These are phyloP conservation scores for Varanus komodoensis DNA, from an alignment of 2,113 vertebrate species.

Conservation along the genomic window DNA sequence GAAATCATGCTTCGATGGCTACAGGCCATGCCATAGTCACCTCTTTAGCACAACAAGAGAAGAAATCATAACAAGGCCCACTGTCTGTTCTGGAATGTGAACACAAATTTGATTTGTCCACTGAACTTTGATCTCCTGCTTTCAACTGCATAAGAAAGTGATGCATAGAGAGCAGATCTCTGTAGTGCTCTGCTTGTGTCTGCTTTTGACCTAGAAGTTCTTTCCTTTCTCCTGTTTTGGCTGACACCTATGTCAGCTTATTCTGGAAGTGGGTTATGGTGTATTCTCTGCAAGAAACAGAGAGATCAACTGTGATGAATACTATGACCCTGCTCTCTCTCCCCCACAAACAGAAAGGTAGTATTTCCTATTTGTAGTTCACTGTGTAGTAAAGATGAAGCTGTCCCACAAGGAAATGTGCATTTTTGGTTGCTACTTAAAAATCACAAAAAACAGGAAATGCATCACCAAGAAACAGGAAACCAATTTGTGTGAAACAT, in stretches of 20 bases:
- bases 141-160: slow-evolving; percentile 21
- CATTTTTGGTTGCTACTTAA: no score
- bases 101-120: slow-evolving; percentile 25
- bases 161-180: neutral
- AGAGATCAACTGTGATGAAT: neutral
- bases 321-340: neutral
- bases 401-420: neutral
- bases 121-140: slow-evolving; percentile 13
- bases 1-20: neutral
- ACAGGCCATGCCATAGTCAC: neutral
- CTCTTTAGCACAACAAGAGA: slow-evolving; percentile 10
- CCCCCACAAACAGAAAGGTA: no score
- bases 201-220: neutral
- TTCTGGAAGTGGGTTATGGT: neutral
- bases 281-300: neutral
- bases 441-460: no score
- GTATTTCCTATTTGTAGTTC: neutral
- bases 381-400: neutral
- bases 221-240: neutral
- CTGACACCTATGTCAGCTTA: neutral
- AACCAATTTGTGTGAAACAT: no score
- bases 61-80: neutral
- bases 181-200: neutral
- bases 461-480: no score
- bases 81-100: slow-evolving; percentile 28